These are phyloP conservation scores for Periophthalmodon schlosseri DNA, from an alignment of 2,113 vertebrate species.

Conservation along the genomic window DNA sequence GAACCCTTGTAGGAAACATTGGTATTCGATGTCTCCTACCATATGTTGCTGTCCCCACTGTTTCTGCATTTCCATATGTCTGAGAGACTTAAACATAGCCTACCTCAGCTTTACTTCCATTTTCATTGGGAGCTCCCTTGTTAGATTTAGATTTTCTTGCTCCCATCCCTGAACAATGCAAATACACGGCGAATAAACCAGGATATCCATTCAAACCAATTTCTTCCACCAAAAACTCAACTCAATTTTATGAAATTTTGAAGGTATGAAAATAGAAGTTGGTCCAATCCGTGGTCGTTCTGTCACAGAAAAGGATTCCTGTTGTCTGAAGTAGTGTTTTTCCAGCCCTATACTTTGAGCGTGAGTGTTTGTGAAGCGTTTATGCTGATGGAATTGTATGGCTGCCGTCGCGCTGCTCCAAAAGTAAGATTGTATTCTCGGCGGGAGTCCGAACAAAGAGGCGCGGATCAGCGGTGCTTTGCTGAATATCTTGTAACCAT, in stretches of 20 bases:
- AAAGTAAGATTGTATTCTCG: constrained; percentile 76
- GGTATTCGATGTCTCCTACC: not conserved
- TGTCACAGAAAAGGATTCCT: constrained; percentile 54
- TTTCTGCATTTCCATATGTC: not conserved
- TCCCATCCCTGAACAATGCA: constrained; percentile 10
- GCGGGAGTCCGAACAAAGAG: constrained; percentile 74
- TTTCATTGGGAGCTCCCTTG: constrained; percentile 10
- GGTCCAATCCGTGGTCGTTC: constrained; percentile 40
- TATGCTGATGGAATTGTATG: constrained; percentile 76
- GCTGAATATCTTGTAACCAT: constrained; percentile 72
- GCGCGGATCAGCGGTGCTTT: constrained; percentile 68
- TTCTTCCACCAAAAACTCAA: constrained; percentile 41
- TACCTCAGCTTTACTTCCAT: not conserved
- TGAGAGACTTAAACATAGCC: not conserved
- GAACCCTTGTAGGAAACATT: not conserved
- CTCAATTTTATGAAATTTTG: constrained; percentile 52
- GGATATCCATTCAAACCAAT: constrained; percentile 36
- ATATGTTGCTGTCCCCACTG: not conserved
- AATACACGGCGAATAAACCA: constrained; percentile 29
- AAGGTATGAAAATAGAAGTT: constrained; percentile 64
- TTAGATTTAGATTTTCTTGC: constrained; percentile 35
- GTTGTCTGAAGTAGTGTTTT: constrained; percentile 70
- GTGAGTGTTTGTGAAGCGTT: constrained; percentile 74
- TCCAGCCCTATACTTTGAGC: constrained; percentile 68
- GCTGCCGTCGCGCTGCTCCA: constrained; percentile 59